Conservation (phyloP, 2,113 vertebrate genomes). For the Philantomba maxwellii region DNA sequence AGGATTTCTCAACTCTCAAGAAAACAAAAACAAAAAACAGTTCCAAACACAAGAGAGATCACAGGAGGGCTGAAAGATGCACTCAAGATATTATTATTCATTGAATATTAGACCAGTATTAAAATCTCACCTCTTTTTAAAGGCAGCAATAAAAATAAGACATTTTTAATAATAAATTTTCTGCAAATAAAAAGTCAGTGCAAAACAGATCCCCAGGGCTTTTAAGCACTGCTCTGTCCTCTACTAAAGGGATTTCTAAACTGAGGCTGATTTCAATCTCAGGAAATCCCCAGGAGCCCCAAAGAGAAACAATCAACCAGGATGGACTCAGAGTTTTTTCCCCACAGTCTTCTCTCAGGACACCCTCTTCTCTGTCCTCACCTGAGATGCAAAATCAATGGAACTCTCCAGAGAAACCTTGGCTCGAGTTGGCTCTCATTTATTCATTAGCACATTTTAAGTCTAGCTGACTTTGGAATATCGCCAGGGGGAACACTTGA, state of each 20-base stretch:
- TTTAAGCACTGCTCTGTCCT: neutral
- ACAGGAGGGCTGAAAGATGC: neutral
- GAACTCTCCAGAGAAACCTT: neutral
- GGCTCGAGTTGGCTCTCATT: neutral
- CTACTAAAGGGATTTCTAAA: neutral
- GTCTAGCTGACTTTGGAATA: neutral
- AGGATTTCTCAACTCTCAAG: neutral
- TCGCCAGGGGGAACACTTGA: neutral
- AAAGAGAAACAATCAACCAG: no score
- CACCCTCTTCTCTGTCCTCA: neutral
- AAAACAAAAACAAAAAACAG: neutral
- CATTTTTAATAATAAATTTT: neutral
- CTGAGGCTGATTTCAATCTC: neutral
- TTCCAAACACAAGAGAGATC: neutral
- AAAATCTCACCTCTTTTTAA: neutral
- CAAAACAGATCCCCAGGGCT: neutral
- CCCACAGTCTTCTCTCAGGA: neutral
- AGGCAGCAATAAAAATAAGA: neutral
- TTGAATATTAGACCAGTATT: neutral
- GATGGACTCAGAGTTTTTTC: neutral
- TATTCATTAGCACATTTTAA: neutral
- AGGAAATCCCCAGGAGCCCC: neutral
- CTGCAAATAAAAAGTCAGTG: neutral
- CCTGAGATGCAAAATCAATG: fast-evolving
- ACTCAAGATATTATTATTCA: neutral